Percentiles rank a stretch among this genome's conserved stretches.
phyloP scores from a whole-genome alignment of 2,113 vertebrate genomes.

The Ceyx cyanopectus region DNA sequence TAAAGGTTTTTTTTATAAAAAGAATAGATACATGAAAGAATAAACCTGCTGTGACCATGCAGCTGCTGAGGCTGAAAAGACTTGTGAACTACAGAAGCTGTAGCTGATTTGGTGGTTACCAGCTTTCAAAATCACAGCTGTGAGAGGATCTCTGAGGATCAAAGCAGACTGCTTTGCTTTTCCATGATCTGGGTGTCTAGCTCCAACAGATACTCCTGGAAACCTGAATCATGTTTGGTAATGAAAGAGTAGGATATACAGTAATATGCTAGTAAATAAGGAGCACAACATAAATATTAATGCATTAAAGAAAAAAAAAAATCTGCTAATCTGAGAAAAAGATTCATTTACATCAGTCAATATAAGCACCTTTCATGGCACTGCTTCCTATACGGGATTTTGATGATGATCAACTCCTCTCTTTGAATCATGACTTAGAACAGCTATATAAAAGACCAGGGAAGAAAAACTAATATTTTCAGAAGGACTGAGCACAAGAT shows the following conservation, averaged over 20 bases:
- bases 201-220: not conserved
- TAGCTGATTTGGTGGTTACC: not conserved
- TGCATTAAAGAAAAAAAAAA: not conserved
- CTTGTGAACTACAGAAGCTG: not conserved
- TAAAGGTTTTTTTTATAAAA: not conserved
- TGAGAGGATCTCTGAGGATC: not conserved
- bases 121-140: not conserved
- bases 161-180: not conserved
- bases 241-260: not conserved
- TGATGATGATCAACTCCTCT: not conserved
- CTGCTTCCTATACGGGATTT: not conserved
- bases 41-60: not conserved
- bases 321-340: not conserved
- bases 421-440: not conserved
- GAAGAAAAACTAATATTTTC: not conserved
- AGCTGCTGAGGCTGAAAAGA: not conserved
- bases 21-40: not conserved
- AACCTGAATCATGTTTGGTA: not conserved
- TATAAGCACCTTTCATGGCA: not conserved
- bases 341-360: not conserved
- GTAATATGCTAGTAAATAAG: not conserved
- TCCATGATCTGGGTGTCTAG: not conserved
- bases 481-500: not conserved
- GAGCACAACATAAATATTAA: not conserved
- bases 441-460: not conserved